phyloP scores from a whole-genome alignment of 2,113 vertebrate species.

The Scopus umbretta region DNA sequence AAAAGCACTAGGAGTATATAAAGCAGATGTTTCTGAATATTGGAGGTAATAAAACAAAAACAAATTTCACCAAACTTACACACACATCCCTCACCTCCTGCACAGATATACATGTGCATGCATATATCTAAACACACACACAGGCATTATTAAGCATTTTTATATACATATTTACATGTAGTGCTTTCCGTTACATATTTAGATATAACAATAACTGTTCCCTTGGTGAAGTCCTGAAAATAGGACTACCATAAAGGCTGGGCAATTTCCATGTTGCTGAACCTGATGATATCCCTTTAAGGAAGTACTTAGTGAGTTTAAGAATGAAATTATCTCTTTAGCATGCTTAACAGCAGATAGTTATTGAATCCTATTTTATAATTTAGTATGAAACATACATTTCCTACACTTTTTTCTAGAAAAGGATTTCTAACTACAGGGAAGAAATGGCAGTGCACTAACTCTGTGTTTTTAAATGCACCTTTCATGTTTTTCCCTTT shows the following conservation, averaged over 20 bases:
- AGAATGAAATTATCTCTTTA: not conserved
- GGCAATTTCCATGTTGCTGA: not conserved
- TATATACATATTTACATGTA: not conserved
- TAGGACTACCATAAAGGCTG: not conserved
- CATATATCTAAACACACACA: not conserved
- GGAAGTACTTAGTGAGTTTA: not conserved
- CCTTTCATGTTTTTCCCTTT: not conserved
- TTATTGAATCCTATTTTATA: not conserved
- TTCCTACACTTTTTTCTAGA: not conserved
- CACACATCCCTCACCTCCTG: rapidly evolving
- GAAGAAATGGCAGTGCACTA: not conserved
- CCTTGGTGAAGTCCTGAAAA: not conserved
- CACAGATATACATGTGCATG: too few species aligned
- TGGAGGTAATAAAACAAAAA: not conserved
- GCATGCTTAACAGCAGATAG: not conserved
- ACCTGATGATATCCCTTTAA: not conserved
- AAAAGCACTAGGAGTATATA: too few species aligned
- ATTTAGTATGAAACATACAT: rapidly evolving
- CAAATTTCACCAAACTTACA: not conserved
- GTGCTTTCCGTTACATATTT: not conserved
- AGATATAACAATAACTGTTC: not conserved
- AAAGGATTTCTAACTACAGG: not conserved
- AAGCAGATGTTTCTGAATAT: not conserved
- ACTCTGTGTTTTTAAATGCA: not conserved
- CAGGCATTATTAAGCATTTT: not conserved